Evolutionary conservation across 2,797 vertebrate species (phyloP).

Genomic region (Neostethus bicornis): DNA sequence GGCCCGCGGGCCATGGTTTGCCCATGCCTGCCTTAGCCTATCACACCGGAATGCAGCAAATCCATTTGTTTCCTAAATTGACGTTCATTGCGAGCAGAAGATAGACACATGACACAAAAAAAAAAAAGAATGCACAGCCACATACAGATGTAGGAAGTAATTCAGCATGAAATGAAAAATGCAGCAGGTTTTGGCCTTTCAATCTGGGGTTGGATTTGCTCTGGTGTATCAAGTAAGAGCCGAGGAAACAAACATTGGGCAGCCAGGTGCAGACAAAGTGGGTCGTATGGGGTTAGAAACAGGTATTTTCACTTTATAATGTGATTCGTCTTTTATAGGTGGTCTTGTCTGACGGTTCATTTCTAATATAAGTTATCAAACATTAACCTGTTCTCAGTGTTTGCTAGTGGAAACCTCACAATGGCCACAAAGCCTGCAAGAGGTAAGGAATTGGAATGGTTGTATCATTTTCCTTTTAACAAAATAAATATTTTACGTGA

Average conservation of each 20-base stretch:
- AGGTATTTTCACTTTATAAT: background rate
- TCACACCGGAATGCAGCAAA: too few species aligned
- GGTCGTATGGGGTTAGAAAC: background rate
- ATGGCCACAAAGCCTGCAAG: background rate
- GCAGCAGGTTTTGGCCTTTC: slow-evolving; percentile 27
- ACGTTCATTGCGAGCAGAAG: slow-evolving; percentile 2
- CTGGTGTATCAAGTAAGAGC: background rate
- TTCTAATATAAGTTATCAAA: background rate
- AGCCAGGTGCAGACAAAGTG: background rate
- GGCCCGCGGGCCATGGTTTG: too few species aligned
- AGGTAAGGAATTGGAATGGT: background rate
- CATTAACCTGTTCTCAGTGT: background rate
- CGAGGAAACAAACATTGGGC: background rate
- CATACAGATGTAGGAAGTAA: slow-evolving; percentile 22
- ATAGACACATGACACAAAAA: slow-evolving; percentile 1
- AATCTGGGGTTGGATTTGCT: slow-evolving; percentile 20
- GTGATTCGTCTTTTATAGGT: background rate
- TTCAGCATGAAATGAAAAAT: slow-evolving; percentile 52
- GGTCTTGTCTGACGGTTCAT: background rate
- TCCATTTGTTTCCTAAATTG: slow-evolving; percentile 32
- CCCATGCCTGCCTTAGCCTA: too few species aligned
- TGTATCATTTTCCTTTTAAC: background rate
- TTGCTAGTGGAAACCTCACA: too few species aligned
- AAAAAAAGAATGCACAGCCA: background rate
- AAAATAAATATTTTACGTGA: too few species aligned